Conservation (phyloP, 2,113 vertebrate species). For the Notiomystis cincta region DNA sequence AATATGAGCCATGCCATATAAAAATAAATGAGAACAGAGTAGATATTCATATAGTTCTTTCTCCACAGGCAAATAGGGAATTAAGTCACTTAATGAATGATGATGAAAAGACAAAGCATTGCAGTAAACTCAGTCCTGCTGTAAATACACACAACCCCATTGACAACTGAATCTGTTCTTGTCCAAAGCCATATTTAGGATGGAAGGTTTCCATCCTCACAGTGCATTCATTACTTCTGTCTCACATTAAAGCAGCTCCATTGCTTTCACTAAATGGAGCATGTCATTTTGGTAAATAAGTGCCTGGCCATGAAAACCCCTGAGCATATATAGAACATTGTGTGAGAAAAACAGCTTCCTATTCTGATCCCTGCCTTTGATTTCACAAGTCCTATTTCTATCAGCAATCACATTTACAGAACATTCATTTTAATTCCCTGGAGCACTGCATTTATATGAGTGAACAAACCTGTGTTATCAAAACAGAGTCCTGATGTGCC, state of each 20-base stretch:
- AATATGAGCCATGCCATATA: background rate
- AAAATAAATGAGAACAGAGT: background rate
- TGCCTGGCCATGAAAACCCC: background rate
- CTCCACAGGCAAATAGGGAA: background rate
- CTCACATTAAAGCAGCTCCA: background rate
- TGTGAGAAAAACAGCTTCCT: background rate
- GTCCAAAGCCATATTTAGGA: background rate
- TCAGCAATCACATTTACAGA: slow-evolving; percentile 16
- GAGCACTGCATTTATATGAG: background rate
- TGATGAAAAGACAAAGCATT: background rate
- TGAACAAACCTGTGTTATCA: background rate
- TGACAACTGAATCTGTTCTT: background rate
- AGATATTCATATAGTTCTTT: background rate
- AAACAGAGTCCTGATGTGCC: background rate
- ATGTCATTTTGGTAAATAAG: background rate
- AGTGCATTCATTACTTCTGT: background rate
- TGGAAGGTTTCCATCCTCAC: background rate
- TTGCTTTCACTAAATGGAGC: slow-evolving; percentile 21
- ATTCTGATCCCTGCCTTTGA: background rate
- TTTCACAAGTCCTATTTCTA: background rate
- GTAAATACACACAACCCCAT: background rate
- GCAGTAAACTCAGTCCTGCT: background rate
- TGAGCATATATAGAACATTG: background rate
- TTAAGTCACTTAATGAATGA: background rate
- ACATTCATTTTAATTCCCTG: background rate